Conservation (phyloP, 53 echinoderm and acorn worm genomes). For the Holothuria scabra region DNA sequence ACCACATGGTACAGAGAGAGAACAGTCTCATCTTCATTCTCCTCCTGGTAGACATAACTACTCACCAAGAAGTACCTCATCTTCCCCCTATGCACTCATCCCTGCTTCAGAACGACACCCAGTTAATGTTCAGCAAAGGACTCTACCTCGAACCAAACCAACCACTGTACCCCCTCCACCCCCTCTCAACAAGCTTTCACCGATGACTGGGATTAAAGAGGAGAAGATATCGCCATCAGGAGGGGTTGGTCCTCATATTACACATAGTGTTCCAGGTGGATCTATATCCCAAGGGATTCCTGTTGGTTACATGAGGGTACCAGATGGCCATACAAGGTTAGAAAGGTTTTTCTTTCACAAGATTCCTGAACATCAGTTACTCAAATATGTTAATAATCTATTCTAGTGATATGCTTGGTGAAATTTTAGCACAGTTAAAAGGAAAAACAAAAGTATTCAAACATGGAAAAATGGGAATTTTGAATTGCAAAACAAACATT, state of each 20-base stretch:
- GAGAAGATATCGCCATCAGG: slow-evolving; percentile 83
- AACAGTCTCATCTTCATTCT: slow-evolving; percentile 29
- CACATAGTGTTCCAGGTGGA: slow-evolving; percentile 38
- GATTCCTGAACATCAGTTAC: too few relatives aligned
- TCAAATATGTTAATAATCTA: too few relatives aligned
- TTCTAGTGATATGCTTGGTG: too few relatives aligned
- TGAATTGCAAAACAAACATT: too few relatives aligned
- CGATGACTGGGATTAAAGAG: slow-evolving; percentile 84
- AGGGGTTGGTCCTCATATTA: slow-evolving; percentile 18
- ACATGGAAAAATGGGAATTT: too few relatives aligned
- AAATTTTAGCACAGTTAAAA: too few relatives aligned
- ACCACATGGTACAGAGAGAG: slow-evolving; percentile 19
- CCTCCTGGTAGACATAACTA: slow-evolving; percentile 52
- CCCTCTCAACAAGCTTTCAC: slow-evolving; percentile 81
- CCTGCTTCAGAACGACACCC: slow-evolving; percentile 58
- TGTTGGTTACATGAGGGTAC: slow-evolving; percentile 41
- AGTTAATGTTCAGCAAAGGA: slow-evolving; percentile 20
- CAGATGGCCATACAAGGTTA: too few relatives aligned
- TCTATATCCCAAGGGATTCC: slow-evolving; percentile 97
- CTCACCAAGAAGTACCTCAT: slow-evolving; percentile 62
- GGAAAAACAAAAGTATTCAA: too few relatives aligned
- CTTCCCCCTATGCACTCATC: slow-evolving; percentile 87
- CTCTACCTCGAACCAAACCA: slow-evolving; percentile 65
- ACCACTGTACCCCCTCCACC: slow-evolving; percentile 83
- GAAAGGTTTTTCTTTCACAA: too few relatives aligned